Evolutionary conservation across 2,797 vertebrate species (phyloP), one percentile per base, ranked within the genome.

Genomic region (Microchirus variegatus): DNA sequence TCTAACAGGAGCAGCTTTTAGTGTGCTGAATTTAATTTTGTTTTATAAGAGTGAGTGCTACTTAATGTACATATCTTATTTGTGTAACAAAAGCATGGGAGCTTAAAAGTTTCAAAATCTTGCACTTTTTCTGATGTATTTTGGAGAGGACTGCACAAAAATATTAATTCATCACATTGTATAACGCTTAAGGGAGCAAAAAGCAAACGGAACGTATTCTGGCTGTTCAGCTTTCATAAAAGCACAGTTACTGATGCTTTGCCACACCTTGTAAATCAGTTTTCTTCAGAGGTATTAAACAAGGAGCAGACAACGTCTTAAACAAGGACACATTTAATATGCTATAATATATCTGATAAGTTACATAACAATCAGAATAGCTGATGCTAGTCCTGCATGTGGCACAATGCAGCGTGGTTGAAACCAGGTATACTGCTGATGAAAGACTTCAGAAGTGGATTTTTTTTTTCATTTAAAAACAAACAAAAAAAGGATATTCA

Each of bases 1-100:
- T 56, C 43, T 59, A n/a, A n/a, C n/a, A 13, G 46, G 47, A 53
- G 57, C 37, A 56, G 64, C 78, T 79, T 67, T 84, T 70, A 73
- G 56, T 18, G 14, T 1, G 43, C 2, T 2, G 37, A 45, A 51
- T 53, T 31, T 19, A 11, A 16, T 56, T 53, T 43, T 50, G 3
- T 35, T 66, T 17, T 37, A 18, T 71, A 63, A 70, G 17, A 13
- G 2, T 59, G 61, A 78, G 61, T 62, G 58, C 69, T 58, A n/a
- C 46, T 43, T 55, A 57, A 77, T 62, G 46, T 63, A 73, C 70
- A 78, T 75, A 64, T 47, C n/a, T 8, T 26, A 52, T 63, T 56
- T 76, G 60, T 52, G 54, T 55, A 26, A 51, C 59, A 60, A 70
- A 73, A 55, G 9, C 51, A 15, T 53, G n/a, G 40, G 61, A 52